Percentiles rank a stretch among this genome's conserved stretches.
Evolutionary conservation across 2,797 vertebrate species (phyloP).

Genomic region (Halcyon chelicuti): DNA sequence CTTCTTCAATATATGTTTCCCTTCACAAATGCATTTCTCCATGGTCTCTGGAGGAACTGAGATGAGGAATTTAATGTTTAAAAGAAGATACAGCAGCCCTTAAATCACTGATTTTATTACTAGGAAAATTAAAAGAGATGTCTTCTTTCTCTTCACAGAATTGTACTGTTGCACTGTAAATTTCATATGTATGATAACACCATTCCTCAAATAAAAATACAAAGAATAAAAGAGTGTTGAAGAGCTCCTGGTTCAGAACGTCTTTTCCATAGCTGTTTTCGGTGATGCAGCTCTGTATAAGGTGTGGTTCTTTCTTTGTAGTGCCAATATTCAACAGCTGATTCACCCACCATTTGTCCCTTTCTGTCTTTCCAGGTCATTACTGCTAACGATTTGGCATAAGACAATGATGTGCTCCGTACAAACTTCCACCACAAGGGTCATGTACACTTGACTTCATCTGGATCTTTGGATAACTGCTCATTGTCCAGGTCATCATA

Average conservation of each 20-base stretch:
- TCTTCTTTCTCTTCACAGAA: background rate
- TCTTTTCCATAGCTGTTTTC: background rate
- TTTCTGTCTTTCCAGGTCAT: background rate
- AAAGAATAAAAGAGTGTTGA: background rate
- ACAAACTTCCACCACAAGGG: background rate
- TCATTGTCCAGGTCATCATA: background rate
- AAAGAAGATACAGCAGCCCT: background rate
- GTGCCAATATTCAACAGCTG: background rate
- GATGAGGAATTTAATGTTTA: background rate
- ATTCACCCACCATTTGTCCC: background rate
- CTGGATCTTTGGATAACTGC: background rate
- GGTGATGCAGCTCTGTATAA: background rate
- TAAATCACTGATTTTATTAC: background rate
- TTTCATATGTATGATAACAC: background rate
- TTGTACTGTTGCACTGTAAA: background rate
- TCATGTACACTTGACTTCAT: background rate
- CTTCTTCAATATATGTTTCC: background rate
- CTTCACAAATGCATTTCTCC: background rate
- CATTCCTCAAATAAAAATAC: background rate
- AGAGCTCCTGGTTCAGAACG: background rate
- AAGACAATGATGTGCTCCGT: too few species aligned
- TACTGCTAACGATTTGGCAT: background rate
- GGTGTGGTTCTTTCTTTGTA: background rate
- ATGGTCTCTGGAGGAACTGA: background rate
- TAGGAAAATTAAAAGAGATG: background rate